Base-by-base conservation (phyloP, 2,113 vertebrate species). In the Sander lucioperca region DNA sequence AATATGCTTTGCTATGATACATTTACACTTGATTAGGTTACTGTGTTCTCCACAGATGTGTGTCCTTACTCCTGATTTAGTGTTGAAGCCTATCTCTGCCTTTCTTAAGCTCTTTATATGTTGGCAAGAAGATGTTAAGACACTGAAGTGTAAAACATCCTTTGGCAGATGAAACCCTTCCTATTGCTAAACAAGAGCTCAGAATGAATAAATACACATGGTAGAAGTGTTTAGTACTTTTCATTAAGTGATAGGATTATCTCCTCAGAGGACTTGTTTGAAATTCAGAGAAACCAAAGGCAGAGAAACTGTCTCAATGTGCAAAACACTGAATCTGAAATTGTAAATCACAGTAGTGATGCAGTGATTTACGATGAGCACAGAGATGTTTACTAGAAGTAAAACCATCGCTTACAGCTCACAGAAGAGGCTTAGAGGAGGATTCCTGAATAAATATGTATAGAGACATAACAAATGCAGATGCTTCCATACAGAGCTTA, bases 1-100 rank as follows among this genome's bases (percentile, higher is more conserved):
- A 76, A 67, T 47, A 72, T 72, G 82, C 69, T 87, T 74, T 48
- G 30, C 80, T 63, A 25, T 83, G 85, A 90, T 79, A 88, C 79
- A 43, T 89, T 89, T 59, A 86, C 64, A 67, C 84, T 74, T 77
- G 79, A 89, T 84, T 83, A 69, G 80, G 78, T 81, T 77, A 50
- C 79, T 74, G 66, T 82, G 67, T 84, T 75, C 77, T 80, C 71
- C 25, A 30, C 86, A 74, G 59, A 86, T 89, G 82, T 78, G 77
- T 79, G 63, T 77, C 74, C 71, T 74, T 65, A 66, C 61, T 63
- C 67, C 77, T 67, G 80, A 83, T 83, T 85, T 85, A 81, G 79
- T 58, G 57, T 43, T 76, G 79, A 75, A 61, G 72, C 82, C 79
- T 80, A 39, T 3, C 33, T 33, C 5, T 47, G 71, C 65, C 48